Evolutionary conservation across 2,113 vertebrate genomes (phyloP).

Genomic region (Leiothrix lutea): DNA sequence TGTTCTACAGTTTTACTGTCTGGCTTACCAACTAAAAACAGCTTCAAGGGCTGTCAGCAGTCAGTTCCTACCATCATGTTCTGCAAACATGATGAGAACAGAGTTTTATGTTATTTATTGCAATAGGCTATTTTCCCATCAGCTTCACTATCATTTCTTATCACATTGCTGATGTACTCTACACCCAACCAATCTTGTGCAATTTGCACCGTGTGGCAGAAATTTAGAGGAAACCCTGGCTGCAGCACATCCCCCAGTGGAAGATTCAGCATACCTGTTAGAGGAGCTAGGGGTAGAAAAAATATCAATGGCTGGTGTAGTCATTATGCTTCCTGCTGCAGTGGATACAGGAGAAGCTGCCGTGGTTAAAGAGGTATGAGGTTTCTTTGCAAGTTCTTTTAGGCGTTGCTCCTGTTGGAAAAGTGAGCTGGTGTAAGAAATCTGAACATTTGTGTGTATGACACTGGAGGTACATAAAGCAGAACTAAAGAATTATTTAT

Average conservation of each 20-base stretch:
- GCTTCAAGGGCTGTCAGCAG: background rate
- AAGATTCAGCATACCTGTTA: slow-evolving; percentile 78
- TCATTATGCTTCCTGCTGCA: slow-evolving; percentile 89
- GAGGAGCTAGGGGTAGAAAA: slow-evolving; percentile 96
- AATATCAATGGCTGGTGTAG: slow-evolving; percentile 91
- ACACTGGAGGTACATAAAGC: background rate
- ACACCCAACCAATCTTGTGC: background rate
- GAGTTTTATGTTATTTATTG: background rate
- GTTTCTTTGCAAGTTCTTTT: slow-evolving; percentile 97
- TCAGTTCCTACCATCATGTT: background rate
- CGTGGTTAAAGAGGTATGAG: slow-evolving; percentile 90
- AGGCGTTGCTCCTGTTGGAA: slow-evolving; percentile 89
- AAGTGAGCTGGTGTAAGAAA: slow-evolving; percentile 39
- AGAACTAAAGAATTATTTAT: background rate
- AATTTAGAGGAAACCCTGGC: background rate
- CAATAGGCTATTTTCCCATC: background rate
- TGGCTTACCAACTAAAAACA: background rate
- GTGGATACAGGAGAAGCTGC: slow-evolving; percentile 94
- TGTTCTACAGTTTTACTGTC: too few species aligned
- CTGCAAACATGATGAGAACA: background rate
- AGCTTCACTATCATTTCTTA: background rate
- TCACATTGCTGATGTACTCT: background rate
- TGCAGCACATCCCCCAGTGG: background rate
- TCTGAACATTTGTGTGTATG: background rate
- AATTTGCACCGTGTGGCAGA: background rate